Evolutionary conservation across 92 coral and sea anemone genomes (phyloP).

Genomic region (Hydrozoanthus gracilis): DNA sequence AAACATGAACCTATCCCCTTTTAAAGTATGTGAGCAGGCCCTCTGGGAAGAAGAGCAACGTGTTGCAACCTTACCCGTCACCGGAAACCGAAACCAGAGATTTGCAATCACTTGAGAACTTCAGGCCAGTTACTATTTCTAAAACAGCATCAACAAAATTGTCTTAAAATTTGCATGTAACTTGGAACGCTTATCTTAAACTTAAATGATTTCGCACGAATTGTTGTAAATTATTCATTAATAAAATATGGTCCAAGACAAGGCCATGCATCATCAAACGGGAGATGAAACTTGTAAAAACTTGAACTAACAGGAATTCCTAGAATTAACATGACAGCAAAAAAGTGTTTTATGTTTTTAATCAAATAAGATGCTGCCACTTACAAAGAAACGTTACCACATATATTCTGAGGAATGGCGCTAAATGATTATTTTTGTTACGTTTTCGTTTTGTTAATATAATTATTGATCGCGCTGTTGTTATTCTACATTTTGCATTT

Average conservation of each 20-base stretch:
- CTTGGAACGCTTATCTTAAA: too few relatives aligned
- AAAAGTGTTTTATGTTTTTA: not conserved
- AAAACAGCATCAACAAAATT: conserved; percentile 20
- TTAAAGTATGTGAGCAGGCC: too few relatives aligned
- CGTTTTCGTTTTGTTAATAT: too few relatives aligned
- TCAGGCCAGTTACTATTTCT: conserved; percentile 96
- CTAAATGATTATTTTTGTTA: too few relatives aligned
- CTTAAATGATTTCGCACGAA: too few relatives aligned
- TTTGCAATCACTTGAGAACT: conserved; percentile 86
- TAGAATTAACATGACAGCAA: not conserved
- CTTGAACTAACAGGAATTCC: not conserved
- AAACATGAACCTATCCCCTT: too few relatives aligned
- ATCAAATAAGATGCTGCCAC: not conserved
- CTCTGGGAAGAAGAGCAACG: not conserved
- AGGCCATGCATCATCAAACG: too few relatives aligned
- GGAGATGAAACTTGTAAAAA: not conserved
- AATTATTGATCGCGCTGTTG: too few relatives aligned
- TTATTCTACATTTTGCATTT: too few relatives aligned
- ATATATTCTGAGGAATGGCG: too few relatives aligned
- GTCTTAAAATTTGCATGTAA: not conserved
- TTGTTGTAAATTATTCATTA: too few relatives aligned
- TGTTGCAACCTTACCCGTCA: conserved; percentile 83
- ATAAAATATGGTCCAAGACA: too few relatives aligned
- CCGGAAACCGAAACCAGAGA: conserved; percentile 93
- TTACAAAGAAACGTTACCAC: not conserved